Base-by-base conservation (phyloP, 2,888 invertebrate species). In the Oxystoma pomonae region DNA sequence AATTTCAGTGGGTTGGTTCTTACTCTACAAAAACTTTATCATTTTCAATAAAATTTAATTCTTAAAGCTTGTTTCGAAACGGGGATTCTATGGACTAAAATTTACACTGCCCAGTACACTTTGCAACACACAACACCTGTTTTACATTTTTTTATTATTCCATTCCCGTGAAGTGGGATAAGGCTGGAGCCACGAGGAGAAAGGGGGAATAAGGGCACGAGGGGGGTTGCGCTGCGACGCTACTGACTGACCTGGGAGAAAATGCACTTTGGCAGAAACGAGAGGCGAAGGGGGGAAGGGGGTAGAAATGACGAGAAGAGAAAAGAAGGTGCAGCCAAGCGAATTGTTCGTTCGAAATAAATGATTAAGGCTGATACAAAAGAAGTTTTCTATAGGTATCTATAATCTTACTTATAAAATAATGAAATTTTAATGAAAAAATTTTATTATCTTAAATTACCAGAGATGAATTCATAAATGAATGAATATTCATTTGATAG, bases 211-310 rank as follows among this genome's bases (percentile, higher is more conserved):
- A 67, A 67, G 62, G 65, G 68, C 62, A 67, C 68, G 67, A 67
- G 61, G 67, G 66, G 35, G 12, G 3, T 12, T 35, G 35, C 60
- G 58, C 58, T 61, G 61, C 64, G 64, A 66, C 67, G 67, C 67
- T 67, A 67, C 67, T 67, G 72, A 71, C 71, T 73, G 73, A 73
- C 73, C 72, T 73, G 70, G 71, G 70, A 72, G 71, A 72, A 70
- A 72, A 72, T 70, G 71, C 72, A 72, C 63, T 67, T 67, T 64
- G 49, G 55, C 49, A 58, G 49, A 58, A 19, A 18, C 7, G 63
- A 57, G 35, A 60, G 55, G 35, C 51, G 62, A 57, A 59, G 60
- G 51, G 50, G 12, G 55, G 56, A 57, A 50, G 16, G 52, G 55
- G 21, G 58, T 53, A 56, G 57, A 16, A 9, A 58, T 9, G 35